Evolutionary conservation across 1,140 invertebrate species (phyloP).

Genomic region (Zaprionus taronus): DNA sequence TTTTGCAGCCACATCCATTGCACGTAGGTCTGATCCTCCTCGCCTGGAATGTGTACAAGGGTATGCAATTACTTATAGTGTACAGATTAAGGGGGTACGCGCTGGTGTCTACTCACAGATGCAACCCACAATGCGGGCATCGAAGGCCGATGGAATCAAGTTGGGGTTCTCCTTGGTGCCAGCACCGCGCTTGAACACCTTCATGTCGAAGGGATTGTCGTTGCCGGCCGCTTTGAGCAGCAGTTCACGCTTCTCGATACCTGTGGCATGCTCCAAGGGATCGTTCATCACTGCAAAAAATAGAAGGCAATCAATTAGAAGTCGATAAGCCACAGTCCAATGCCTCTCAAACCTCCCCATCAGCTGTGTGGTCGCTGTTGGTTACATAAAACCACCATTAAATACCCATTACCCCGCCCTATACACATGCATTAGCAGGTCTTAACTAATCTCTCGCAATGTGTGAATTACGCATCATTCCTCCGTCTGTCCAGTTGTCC

Average conservation of each 20-base stretch:
- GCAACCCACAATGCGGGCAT: slow-evolving; percentile 96
- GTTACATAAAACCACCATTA: slow-evolving; percentile 60
- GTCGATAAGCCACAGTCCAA: slow-evolving; percentile 42
- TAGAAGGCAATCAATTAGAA: slow-evolving; percentile 30
- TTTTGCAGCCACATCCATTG: slow-evolving; percentile 97
- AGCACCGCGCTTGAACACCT: slow-evolving; percentile 90
- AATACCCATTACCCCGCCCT: not conserved
- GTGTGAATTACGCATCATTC: slow-evolving; percentile 48
- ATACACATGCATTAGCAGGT: not conserved
- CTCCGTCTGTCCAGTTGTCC: not conserved
- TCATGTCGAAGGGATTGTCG: slow-evolving; percentile 95
- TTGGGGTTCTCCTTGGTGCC: slow-evolving; percentile 95
- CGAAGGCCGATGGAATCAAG: slow-evolving; percentile 94
- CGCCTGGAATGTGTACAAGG: slow-evolving; percentile 85
- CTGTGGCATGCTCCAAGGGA: slow-evolving; percentile 96
- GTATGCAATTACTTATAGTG: not conserved
- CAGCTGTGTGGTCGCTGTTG: slow-evolving; percentile 23
- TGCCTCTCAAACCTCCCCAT: slow-evolving; percentile 3
- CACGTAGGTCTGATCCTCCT: slow-evolving; percentile 94
- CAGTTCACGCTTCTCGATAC: slow-evolving; percentile 95
- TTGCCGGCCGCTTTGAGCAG: slow-evolving; percentile 93
- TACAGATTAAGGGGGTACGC: not conserved
- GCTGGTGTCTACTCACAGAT: slow-evolving; percentile 88
- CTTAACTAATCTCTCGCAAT: not conserved
- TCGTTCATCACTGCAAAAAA: slow-evolving; percentile 89